Base-by-base conservation (phyloP, 2,888 invertebrate genomes). In the Lasioglossum calceatum region DNA sequence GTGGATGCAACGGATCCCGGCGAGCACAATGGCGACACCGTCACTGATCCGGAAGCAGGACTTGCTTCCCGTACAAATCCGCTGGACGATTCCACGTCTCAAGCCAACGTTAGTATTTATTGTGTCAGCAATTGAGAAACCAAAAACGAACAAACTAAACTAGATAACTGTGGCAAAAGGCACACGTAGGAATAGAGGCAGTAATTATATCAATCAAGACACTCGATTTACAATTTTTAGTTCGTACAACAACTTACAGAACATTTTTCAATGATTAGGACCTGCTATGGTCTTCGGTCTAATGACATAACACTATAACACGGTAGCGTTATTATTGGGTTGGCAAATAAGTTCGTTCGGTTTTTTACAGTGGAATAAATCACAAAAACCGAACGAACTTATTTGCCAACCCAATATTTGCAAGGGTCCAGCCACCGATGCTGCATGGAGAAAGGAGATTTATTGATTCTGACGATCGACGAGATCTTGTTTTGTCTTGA, bases 41-140 rank as follows among this genome's bases (percentile, higher is more conserved):
- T 91, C 80, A 85, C 87, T 85, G 92, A 92, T 86, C 81, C 88
- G 73, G 92, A 94, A 92, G 90, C 91, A 85, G 93, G 92, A 88
- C 91, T 93, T 91, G 92, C 90, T 93, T 92, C 93, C 72, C 92
- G 92, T 91, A 91, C 91, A 88, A 93, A 91, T 90, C 88, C 91
- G 87, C 89, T 91, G 92, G 94, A 94, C 71, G 93, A 94, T 89
- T 92, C 89, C 90, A 92, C 87, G 89, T 92, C 92, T 92, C 93
- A 93, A 86, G 89, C 90, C 86, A 94, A 94, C 92, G 95, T 95
- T 94, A 94, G 94, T 95, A 94, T 93, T 47, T 27, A 79, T 79
- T 58, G 73, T 32, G 79, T 80, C 78, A 81, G 70, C 50, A 61
- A 70, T 42, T 32, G 75, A 64, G 74, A 70, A 74, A 70, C 39